Conservation (phyloP, 2,797 vertebrate genomes). For the Tachyglossus aculeatus region DNA sequence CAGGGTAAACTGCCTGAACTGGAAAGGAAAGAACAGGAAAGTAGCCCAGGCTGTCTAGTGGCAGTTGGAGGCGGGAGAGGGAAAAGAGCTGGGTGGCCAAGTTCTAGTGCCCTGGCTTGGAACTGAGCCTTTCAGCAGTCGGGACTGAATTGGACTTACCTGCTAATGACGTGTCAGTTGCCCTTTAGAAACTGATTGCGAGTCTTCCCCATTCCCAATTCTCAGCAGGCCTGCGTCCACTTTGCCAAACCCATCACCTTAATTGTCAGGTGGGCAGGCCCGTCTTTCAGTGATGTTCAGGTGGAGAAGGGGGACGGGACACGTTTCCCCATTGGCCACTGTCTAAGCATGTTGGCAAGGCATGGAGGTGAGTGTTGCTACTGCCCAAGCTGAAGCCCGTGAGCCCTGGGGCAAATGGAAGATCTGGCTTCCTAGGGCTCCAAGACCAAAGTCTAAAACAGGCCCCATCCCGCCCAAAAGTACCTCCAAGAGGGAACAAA, state of each 20-base stretch:
- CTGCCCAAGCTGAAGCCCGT: conserved; percentile 16
- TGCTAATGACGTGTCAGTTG: background rate
- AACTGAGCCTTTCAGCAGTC: conserved; percentile 10
- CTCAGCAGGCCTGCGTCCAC: conserved; percentile 13
- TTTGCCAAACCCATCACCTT: conserved; percentile 19
- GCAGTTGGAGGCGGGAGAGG: conserved; percentile 6
- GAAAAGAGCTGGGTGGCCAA: background rate
- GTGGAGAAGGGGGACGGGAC: background rate
- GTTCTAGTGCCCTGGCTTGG: background rate
- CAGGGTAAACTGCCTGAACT: conserved; percentile 20
- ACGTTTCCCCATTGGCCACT: conserved; percentile 15
- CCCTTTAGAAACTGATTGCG: conserved; percentile 2
- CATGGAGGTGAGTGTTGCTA: conserved; percentile 5
- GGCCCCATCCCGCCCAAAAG: background rate
- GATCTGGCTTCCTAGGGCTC: conserved; percentile 34
- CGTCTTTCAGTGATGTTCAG: conserved; percentile 8
- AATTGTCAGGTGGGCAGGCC: conserved; percentile 16
- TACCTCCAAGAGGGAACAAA: conserved; percentile 32
- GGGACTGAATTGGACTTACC: conserved; percentile 22
- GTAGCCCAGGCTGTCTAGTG: conserved; percentile 6
- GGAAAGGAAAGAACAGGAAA: conserved; percentile 8
- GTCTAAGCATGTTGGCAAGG: background rate
- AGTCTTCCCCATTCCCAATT: conserved; percentile 25
- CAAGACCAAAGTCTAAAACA: conserved; percentile 22
- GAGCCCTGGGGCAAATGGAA: conserved; percentile 31